Percentiles rank a stretch among this genome's conserved stretches.
Evolutionary conservation across 2,888 invertebrate genomes (phyloP).

Genomic region (Antheraea assamensis): DNA sequence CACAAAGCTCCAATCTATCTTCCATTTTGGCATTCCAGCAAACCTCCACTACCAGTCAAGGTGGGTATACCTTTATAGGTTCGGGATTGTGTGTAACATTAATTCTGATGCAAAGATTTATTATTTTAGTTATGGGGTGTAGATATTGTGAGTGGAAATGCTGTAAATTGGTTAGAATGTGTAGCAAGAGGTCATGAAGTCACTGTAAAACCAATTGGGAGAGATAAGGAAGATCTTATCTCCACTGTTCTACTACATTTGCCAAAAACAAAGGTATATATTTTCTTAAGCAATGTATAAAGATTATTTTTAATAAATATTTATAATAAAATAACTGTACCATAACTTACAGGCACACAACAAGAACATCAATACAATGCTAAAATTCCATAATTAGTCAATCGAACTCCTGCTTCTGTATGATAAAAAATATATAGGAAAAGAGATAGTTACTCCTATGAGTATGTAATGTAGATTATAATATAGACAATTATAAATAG

Average conservation of each 20-base stretch:
- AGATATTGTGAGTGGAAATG: constrained; percentile 75
- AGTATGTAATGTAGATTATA: too few relatives aligned
- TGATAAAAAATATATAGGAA: too few relatives aligned
- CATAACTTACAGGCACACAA: background rate
- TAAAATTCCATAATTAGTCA: too few relatives aligned
- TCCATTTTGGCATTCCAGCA: constrained; percentile 76
- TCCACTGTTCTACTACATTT: constrained; percentile 74
- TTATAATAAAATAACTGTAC: background rate
- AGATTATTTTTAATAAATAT: background rate
- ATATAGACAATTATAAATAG: too few relatives aligned
- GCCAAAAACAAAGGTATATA: constrained; percentile 61
- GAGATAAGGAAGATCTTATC: constrained; percentile 70
- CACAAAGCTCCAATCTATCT: constrained; percentile 81
- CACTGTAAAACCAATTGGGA: constrained; percentile 72
- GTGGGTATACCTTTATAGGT: constrained; percentile 45
- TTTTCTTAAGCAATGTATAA: background rate
- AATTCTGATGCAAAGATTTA: constrained; percentile 33
- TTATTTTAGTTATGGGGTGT: constrained; percentile 74
- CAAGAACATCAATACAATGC: too few relatives aligned
- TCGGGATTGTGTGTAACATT: constrained; percentile 30
- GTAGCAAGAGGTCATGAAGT: constrained; percentile 75
- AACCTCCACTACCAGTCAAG: constrained; percentile 78
- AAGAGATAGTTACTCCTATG: too few relatives aligned
- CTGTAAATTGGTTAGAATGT: constrained; percentile 83
- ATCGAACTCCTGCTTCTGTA: too few relatives aligned